phyloP scores from a whole-genome alignment of 1,140 invertebrate species.

The Cydia strobilella region DNA sequence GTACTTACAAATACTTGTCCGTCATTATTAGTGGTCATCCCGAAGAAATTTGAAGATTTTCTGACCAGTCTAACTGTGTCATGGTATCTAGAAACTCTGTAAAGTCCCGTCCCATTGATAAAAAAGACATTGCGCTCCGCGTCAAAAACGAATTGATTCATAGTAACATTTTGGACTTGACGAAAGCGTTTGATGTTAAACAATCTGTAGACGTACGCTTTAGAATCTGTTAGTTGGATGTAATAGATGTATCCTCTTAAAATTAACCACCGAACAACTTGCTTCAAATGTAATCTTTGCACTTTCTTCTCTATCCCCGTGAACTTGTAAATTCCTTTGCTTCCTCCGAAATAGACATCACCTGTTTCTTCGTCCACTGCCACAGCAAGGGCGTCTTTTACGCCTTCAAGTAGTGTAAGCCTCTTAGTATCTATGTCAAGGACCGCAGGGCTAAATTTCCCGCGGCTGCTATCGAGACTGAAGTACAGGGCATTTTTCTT shows the following conservation, averaged over 20 bases:
- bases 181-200: constrained; percentile 46
- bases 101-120: constrained; percentile 65
- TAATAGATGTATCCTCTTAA: constrained; percentile 61
- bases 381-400: constrained; percentile 68
- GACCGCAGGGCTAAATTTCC: constrained; percentile 58
- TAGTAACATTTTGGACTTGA: constrained; percentile 42
- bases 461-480: constrained; percentile 64
- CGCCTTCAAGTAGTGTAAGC: constrained; percentile 60
- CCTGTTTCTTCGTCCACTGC: constrained; percentile 46
- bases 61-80: constrained; percentile 47
- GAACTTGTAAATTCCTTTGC: constrained; percentile 68
- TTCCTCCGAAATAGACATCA: constrained; percentile 68
- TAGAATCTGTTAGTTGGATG: constrained; percentile 63
- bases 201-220: constrained; percentile 56
- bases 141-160: constrained; percentile 68
- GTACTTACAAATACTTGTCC: constrained; percentile 16
- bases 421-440: constrained; percentile 57
- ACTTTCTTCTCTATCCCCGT: constrained; percentile 46
- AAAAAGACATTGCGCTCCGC: constrained; percentile 59
- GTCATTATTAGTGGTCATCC: constrained; percentile 44
- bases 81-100: constrained; percentile 51
- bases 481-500: constrained; percentile 62
- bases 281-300: constrained; percentile 53
- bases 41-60: constrained; percentile 57
- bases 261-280: constrained; percentile 68